Conservation (phyloP, 2,113 vertebrate genomes). For the Pampusana beccarii region DNA sequence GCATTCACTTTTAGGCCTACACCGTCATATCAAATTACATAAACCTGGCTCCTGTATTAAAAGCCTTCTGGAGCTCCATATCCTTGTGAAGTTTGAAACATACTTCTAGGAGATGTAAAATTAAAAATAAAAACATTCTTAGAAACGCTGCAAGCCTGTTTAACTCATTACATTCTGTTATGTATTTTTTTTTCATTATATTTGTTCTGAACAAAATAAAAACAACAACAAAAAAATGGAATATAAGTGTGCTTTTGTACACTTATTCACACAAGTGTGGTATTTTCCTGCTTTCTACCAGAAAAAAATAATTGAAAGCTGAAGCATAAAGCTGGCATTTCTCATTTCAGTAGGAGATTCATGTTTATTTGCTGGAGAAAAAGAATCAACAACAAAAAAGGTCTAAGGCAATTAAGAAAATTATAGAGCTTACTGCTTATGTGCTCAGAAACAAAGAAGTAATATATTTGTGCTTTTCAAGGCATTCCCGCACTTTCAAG, state of each 20-base stretch:
- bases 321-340: background rate
- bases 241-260: background rate
- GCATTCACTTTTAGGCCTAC: background rate
- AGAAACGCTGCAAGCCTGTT: background rate
- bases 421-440: background rate
- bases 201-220: background rate
- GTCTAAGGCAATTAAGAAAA: constrained; percentile 20
- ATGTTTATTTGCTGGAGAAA: background rate
- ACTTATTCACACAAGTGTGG: background rate
- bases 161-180: background rate
- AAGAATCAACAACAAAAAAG: background rate
- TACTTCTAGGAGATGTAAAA: background rate
- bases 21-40: background rate
- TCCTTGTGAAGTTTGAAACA: background rate
- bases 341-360: background rate
- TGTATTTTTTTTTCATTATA: background rate
- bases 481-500: background rate
- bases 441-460: background rate
- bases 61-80: background rate
- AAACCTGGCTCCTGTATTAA: background rate
- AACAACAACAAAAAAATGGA: background rate
- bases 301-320: background rate
- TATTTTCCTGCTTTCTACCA: background rate
- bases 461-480: constrained; percentile 26
- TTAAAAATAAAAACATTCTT: background rate